Conservation (phyloP, 1,140 invertebrate species). For the Cyclina sinensis region DNA sequence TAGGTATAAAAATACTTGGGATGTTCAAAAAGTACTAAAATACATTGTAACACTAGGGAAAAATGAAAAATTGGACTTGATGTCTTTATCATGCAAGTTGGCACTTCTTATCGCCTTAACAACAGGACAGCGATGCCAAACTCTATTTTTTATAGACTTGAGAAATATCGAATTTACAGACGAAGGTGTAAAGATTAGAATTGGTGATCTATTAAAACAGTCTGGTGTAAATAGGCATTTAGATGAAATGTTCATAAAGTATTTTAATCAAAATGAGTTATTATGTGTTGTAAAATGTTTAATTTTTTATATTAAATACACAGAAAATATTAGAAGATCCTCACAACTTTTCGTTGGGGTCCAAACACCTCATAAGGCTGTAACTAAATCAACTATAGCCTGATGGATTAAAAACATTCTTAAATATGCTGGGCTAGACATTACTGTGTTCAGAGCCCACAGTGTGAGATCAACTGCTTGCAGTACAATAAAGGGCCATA, state of each 20-base stretch:
- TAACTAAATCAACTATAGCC: background rate
- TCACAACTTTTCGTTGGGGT: background rate
- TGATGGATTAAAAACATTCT: background rate
- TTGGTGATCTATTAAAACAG: background rate
- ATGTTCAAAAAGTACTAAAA: background rate
- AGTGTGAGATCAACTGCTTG: background rate
- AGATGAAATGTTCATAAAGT: background rate
- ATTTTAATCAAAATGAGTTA: background rate
- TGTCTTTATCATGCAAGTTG: background rate
- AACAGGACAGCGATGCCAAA: background rate
- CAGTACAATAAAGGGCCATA: background rate
- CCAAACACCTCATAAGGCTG: no score
- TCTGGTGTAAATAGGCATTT: background rate
- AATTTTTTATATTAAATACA: background rate
- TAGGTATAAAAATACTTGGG: background rate
- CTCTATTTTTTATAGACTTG: background rate
- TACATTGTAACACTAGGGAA: background rate
- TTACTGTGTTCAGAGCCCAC: background rate
- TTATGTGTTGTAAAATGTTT: background rate
- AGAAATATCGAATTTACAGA: background rate
- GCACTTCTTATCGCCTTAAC: background rate
- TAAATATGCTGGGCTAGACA: background rate
- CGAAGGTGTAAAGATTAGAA: background rate
- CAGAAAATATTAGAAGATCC: background rate
- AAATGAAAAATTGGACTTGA: background rate